phyloP scores from a whole-genome alignment of 2,888 invertebrate genomes.

The Corythucha ciliata region DNA sequence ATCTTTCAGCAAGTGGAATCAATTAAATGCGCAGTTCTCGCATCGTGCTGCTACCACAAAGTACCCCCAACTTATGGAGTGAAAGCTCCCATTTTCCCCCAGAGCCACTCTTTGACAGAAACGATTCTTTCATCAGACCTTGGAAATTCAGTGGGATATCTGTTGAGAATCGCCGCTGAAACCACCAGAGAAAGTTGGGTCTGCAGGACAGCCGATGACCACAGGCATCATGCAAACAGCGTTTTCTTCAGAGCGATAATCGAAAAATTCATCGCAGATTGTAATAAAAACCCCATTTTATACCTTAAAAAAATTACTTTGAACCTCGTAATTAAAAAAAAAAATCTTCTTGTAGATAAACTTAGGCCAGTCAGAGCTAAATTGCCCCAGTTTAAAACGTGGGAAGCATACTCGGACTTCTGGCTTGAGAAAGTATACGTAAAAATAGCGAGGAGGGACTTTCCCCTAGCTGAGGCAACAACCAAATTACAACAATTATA shows the following conservation, averaged over 20 bases:
- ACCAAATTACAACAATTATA: too few relatives aligned
- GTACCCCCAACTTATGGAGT: too few relatives aligned
- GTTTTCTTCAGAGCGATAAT: conserved; percentile 11
- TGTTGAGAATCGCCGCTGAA: too few relatives aligned
- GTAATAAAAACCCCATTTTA: conserved; percentile 7
- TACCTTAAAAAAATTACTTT: conserved; percentile 1
- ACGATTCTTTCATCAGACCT: conserved; percentile 8
- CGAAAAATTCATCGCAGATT: conserved; percentile 3
- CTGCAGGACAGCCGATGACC: neutral
- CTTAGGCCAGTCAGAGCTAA: neutral
- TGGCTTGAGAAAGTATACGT: neutral
- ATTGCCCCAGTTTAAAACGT: neutral
- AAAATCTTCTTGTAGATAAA: neutral
- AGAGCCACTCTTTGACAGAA: neutral
- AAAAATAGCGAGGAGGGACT: too few relatives aligned
- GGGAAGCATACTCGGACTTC: neutral
- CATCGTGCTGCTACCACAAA: conserved; percentile 21
- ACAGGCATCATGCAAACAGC: conserved; percentile 1
- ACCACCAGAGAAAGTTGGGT: conserved; percentile 4
- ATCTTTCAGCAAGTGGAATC: conserved; percentile 2
- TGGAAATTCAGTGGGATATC: neutral
- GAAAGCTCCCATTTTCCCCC: neutral
- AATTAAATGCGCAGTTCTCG: conserved; percentile 3
- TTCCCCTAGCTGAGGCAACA: neutral
- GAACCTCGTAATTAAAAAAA: too few relatives aligned